Conservation (phyloP, 1,140 invertebrate genomes). For the Plodia interpunctella region DNA sequence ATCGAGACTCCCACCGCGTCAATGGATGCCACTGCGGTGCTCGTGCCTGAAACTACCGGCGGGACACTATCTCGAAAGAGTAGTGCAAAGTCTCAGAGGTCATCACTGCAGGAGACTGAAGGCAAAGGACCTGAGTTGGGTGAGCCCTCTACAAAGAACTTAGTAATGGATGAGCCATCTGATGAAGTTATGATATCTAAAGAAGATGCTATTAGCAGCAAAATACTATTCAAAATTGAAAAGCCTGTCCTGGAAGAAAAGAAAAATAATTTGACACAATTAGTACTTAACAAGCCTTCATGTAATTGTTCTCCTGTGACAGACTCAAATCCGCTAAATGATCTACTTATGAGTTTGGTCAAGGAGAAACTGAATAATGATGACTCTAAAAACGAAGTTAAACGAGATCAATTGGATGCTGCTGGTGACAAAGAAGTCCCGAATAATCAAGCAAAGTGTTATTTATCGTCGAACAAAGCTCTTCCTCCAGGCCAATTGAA, state of each 20-base stretch:
- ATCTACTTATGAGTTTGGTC: slow-evolving; percentile 67
- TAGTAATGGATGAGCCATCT: slow-evolving; percentile 53
- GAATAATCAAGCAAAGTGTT: slow-evolving; percentile 81
- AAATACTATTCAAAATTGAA: slow-evolving; percentile 66
- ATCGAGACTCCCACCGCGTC: slow-evolving; percentile 58
- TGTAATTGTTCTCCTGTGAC: slow-evolving; percentile 65
- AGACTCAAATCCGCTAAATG: slow-evolving; percentile 72
- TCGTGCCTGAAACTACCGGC: slow-evolving; percentile 55
- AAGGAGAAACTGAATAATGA: slow-evolving; percentile 79
- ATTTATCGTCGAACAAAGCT: slow-evolving; percentile 79
- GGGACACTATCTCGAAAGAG: slow-evolving; percentile 70
- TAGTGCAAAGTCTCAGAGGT: slow-evolving; percentile 72
- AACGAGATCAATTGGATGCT: slow-evolving; percentile 78
- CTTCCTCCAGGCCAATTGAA: slow-evolving; percentile 93
- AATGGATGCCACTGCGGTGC: slow-evolving; percentile 34
- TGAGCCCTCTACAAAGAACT: slow-evolving; percentile 51
- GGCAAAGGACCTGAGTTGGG: slow-evolving; percentile 51
- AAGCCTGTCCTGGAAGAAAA: slow-evolving; percentile 52
- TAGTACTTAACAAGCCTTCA: slow-evolving; percentile 62
- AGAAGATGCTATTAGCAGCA: slow-evolving; percentile 71
- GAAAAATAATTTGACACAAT: slow-evolving; percentile 64
- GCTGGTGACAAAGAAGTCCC: slow-evolving; percentile 78
- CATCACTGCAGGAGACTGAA: slow-evolving; percentile 66
- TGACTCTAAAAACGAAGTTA: slow-evolving; percentile 78
- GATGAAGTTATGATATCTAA: slow-evolving; percentile 61